Evolutionary conservation across 2,797 vertebrate species (phyloP), one percentile per base, ranked within the genome.

Genomic region (Craterocephalus amniculus): DNA sequence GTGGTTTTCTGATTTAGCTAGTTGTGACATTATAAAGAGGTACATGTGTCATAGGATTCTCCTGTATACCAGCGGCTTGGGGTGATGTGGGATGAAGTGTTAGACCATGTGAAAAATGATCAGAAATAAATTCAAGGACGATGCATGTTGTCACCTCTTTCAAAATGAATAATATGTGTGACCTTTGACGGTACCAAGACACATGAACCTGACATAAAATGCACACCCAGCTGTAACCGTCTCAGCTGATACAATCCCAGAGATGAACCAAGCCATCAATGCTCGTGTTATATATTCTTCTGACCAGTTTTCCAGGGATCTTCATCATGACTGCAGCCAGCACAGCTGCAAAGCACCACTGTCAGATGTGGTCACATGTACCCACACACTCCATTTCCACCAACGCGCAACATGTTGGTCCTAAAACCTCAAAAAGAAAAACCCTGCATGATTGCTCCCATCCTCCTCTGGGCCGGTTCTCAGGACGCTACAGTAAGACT

Each of bases 281-380:
- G 11, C 1, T 0, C 40, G 20, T 43, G 16, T 16, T 18, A 40
- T 18, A 43, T 43, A 16, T 43, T 43, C 40, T 18, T 45, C 18
- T 45, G 43, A 45, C 18, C 18, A 38, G 36, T 16, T 38, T 38
- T 38, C 36, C 13, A 16, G 13, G 36, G 36, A 38, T 38, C 12
- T 38, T 11, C 35, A 36, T 18, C 16, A 43, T 6, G 16, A 43
- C 6, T 45, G 7, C 20, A 8, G 2, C 43, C 18, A 45, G 43
- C 43, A 45, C 43, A 20, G 43, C 43, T 45, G 43, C 20, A 18
- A 45, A 45, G 43, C 43, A 45, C 6, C 18, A 26, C 26, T 79
- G 73, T 88, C 64, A 74, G 76, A 86, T 90, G 88, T 89, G 89
- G 90, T 88, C 2, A 43, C 34, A 0, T 64, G 63, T 45, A 32